A percentile compares a stretch with the other conserved stretches of the same genome.
These are phyloP conservation scores for Cremastobaeus sp. DNA, from an alignment of 2,888 invertebrate genomes.

Conservation along the genomic window DNA sequence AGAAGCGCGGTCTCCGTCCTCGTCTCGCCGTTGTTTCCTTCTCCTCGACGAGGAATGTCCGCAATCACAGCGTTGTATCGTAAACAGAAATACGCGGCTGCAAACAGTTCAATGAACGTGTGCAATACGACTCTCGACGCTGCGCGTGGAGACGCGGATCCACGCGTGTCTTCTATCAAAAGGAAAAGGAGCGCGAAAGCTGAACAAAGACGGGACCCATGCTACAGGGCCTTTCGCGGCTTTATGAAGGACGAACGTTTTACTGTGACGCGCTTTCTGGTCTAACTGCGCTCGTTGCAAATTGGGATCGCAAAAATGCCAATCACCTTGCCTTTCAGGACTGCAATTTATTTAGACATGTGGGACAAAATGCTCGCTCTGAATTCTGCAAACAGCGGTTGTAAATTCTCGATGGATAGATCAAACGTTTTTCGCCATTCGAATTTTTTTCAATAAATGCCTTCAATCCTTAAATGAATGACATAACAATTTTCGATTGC, in stretches of 20 bases:
- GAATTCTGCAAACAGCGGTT: too few species aligned
- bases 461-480: too few species aligned
- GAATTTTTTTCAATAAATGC: too few species aligned
- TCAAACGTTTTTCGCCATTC: too few species aligned
- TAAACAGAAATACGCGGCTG: conserved; percentile 59
- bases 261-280: conserved; percentile 32
- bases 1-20: conserved; percentile 49
- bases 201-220: conserved; percentile 19
- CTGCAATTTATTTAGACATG: too few species aligned
- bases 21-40: conserved; percentile 46
- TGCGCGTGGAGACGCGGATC: conserved; percentile 26
- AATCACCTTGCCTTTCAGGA: too few species aligned
- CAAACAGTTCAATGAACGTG: conserved; percentile 62
- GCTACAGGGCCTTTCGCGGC: conserved; percentile 52
- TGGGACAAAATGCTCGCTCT: too few species aligned
- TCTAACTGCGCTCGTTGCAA: conserved; percentile 19
- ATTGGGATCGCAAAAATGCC: too few species aligned
- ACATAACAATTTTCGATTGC: too few species aligned
- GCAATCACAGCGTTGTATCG: conserved; percentile 57
- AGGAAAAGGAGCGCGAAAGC: conserved; percentile 35
- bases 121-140: conserved; percentile 47
- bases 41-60: conserved; percentile 52
- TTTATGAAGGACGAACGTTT: conserved; percentile 46
- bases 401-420: too few species aligned
- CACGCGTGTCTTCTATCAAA: conserved; percentile 48